Evolutionary conservation across 2,113 vertebrate genomes (phyloP), one percentile per base, ranked within the genome.

Genomic region (Cheilinus undulatus): DNA sequence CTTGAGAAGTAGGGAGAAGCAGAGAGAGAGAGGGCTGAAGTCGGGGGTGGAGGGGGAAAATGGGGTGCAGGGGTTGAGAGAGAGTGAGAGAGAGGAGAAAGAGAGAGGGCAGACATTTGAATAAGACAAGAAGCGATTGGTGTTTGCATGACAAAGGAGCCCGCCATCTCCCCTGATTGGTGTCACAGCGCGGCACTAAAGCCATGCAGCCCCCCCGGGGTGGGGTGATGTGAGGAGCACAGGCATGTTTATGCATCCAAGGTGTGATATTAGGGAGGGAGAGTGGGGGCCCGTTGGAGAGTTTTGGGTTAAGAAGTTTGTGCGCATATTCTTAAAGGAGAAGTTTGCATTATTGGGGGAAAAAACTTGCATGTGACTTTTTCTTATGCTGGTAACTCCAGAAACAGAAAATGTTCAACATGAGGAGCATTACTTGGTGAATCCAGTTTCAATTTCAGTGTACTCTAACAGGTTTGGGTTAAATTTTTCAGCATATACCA

Each of bases 131-230:
- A 93, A 91, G 90, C 89, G 73, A 92, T 89, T 80, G 69, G 69
- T 81, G 89, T 95, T 94, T 93, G 92, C 94, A 94, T 95, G 91
- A 95, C 92, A 95, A 95, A 93, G 82, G 81, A 82, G 87, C 77
- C 89, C 86, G 91, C 92, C 93, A 93, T 93, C 87, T 86, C 88
- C 88, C 87, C 91, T 94, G 94, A 95, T 95, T 94, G 94, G 94
- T 94, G 93, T 95, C 93, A 94, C 89, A 88, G 92, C 73, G 86
- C 85, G 45, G 84, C 88, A 92, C 90, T 91, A 92, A 93, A 91
- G 91, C 91, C 87, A 84, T 81, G 91, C 87, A 89, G 89, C 63
- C 87, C 91, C 77, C 92, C 92, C 66, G 80, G 86, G 78, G 79
- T 70, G 89, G 83, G 83, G 69, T 79, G 88, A 91, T 93, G 92